A percentile compares a stretch with the other conserved stretches of the same genome.
These are phyloP conservation scores for Galeopterus variegatus DNA, from an alignment of 2,113 vertebrate genomes.

Conservation along the genomic window DNA sequence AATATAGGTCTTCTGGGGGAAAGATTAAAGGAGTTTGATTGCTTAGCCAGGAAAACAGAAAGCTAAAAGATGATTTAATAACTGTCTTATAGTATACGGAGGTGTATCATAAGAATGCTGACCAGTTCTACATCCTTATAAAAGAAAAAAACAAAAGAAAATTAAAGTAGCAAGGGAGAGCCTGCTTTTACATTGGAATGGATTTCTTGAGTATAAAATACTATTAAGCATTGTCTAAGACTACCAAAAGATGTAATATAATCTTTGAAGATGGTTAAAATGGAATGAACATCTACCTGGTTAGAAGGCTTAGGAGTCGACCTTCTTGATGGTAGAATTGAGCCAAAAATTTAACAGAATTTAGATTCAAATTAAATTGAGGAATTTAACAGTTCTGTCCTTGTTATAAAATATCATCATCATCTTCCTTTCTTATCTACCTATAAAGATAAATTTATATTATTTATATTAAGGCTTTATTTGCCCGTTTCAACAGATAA, in stretches of 20 bases:
- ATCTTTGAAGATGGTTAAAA: constrained; percentile 53
- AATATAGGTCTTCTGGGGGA: constrained; percentile 56
- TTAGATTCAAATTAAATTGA: no score
- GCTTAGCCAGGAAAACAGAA: constrained; percentile 63
- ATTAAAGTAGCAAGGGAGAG: not conserved
- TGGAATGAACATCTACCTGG: not conserved
- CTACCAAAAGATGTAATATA: not conserved
- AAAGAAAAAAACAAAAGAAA: not conserved
- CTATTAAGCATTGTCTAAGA: constrained; percentile 23
- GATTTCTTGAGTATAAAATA: constrained; percentile 56
- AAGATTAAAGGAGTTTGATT: constrained; percentile 63
- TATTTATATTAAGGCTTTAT: constrained; percentile 29
- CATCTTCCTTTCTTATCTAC: not conserved
- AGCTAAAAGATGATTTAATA: constrained; percentile 42
- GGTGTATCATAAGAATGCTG: not conserved
- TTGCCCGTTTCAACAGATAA: not conserved
- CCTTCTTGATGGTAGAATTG: not conserved
- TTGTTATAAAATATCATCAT: not conserved
- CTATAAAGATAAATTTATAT: not conserved
- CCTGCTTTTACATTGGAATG: constrained; percentile 43
- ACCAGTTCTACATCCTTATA: not conserved
- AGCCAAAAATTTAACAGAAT: not conserved
- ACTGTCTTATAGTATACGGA: not conserved
- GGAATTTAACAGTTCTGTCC: not conserved
- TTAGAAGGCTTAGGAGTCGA: not conserved